phyloP scores from a whole-genome alignment of 2,797 vertebrate genomes.

The Esox lucius region DNA sequence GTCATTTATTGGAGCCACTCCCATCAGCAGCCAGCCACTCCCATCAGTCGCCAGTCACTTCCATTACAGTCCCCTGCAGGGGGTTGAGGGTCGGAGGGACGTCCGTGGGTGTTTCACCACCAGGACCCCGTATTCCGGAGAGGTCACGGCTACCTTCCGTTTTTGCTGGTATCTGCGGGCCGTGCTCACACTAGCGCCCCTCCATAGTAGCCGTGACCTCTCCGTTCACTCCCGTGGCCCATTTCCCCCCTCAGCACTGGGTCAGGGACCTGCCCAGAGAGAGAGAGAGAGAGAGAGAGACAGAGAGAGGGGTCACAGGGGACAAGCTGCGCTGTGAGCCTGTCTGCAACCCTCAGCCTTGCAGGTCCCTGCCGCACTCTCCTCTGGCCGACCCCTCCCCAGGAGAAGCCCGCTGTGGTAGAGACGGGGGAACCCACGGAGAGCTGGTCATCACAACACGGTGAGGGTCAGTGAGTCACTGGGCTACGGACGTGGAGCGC shows the following conservation, averaged over 20 bases:
- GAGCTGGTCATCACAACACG: constrained; percentile 2
- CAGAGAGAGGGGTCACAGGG: neutral
- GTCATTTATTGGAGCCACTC: constrained; percentile 63
- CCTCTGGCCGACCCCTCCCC: neutral
- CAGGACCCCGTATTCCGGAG: neutral
- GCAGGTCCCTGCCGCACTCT: neutral
- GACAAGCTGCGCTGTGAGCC: neutral
- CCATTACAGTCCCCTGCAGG: constrained; percentile 65
- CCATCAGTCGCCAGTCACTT: constrained; percentile 53
- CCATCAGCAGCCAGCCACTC: constrained; percentile 53
- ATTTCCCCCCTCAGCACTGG: neutral
- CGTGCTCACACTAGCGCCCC: neutral
- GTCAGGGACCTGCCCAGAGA: neutral
- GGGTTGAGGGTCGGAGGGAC: constrained; percentile 57
- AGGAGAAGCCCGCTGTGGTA: neutral
- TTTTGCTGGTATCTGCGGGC: neutral
- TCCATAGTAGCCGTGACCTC: constrained; percentile 4
- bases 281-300: neutral
- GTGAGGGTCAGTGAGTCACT: constrained; percentile 3
- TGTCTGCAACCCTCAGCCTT: neutral
- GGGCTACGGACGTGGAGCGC: neutral
- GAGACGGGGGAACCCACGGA: neutral
- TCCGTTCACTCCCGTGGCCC: neutral
- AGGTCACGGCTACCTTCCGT: neutral
- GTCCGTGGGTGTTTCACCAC: constrained; percentile 43